Percentiles rank a stretch among this genome's conserved stretches.
Conservation (phyloP, 2,888 invertebrate genomes). For the Phrixothrix hirtus region DNA sequence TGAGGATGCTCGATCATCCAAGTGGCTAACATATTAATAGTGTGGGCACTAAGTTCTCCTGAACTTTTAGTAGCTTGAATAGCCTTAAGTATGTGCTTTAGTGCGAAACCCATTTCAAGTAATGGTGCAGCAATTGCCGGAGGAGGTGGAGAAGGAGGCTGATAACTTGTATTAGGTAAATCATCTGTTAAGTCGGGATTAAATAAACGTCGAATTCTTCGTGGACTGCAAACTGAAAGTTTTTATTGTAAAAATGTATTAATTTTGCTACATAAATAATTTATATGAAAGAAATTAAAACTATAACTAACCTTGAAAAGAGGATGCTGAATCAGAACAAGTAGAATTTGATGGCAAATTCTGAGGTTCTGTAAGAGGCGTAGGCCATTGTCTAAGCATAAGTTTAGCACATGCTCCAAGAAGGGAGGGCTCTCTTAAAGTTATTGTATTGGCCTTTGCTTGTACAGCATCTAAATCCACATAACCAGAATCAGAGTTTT, state of each 20-base stretch:
- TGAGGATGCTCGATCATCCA: conserved; percentile 69
- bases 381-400: no score
- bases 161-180: conserved; percentile 35
- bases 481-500: no score
- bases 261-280: no score
- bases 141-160: conserved; percentile 48
- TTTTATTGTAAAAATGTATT: no score
- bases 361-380: no score
- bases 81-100: conserved; percentile 62
- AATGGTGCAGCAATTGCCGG: conserved; percentile 61
- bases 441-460: no score
- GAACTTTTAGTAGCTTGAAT: conserved; percentile 58
- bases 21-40: conserved; percentile 63
- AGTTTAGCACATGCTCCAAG: background rate
- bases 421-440: background rate
- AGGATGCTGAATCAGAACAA: background rate
- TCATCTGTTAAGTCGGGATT: conserved; percentile 43
- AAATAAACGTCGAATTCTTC: conserved; percentile 28
- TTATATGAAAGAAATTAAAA: no score
- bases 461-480: no score
- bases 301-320: no score
- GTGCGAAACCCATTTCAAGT: conserved; percentile 66
- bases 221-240: no score
- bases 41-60: conserved; percentile 53
- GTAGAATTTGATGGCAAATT: background rate